phyloP scores from a whole-genome alignment of 2,797 vertebrate species.

The Spinibarbus caldwelli region DNA sequence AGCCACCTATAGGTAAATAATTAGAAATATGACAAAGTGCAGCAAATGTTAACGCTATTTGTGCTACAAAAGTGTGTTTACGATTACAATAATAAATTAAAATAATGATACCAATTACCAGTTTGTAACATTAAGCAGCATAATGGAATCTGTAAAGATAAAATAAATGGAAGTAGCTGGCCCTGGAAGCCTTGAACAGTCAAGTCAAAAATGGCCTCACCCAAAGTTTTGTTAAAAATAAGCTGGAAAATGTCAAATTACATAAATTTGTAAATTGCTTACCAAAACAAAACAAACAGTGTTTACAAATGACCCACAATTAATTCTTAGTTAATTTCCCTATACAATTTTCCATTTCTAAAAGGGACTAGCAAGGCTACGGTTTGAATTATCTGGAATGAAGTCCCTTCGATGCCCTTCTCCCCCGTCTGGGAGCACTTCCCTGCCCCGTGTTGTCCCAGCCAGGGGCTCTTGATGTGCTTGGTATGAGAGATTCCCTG shows the following conservation, averaged over 20 bases:
- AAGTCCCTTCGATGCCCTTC: not conserved
- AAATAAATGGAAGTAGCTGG: not conserved
- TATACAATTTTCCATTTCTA: not conserved
- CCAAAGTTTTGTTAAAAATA: not conserved
- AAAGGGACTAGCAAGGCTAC: not conserved
- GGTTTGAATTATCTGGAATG: not conserved
- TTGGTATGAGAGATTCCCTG: slow-evolving; percentile 60
- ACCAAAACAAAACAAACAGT: not conserved
- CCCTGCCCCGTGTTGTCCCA: slow-evolving; percentile 1
- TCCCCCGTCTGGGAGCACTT: slow-evolving; percentile 13
- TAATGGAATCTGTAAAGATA: not conserved
- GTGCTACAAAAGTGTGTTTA: not conserved
- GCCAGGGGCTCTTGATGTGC: slow-evolving; percentile 21
- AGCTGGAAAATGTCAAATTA: not conserved
- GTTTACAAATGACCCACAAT: not conserved
- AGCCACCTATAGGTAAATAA: no score
- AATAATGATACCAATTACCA: no score
- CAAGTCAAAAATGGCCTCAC: not conserved
- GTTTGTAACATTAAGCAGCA: not conserved
- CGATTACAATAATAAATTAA: no score
- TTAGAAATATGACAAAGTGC: no score
- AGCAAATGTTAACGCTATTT: no score
- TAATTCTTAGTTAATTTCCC: not conserved
- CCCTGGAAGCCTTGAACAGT: not conserved
- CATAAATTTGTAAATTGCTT: not conserved